Evolutionary conservation across 1,140 invertebrate species (phyloP).

Genomic region (Cotesia chilonis): DNA sequence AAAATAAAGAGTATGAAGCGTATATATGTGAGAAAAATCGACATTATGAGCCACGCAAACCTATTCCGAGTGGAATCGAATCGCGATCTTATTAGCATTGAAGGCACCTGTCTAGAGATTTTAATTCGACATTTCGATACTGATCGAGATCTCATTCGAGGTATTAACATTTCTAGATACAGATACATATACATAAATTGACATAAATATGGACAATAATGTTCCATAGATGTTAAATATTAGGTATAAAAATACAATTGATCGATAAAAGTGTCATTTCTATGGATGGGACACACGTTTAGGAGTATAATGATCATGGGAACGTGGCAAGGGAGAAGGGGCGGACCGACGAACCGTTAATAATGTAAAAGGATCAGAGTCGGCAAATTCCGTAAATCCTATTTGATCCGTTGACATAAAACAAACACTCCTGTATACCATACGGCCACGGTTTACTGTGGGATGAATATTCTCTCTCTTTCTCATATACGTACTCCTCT

Average conservation of each 20-base stretch:
- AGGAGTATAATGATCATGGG: slow-evolving; percentile 19
- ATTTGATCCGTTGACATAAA: slow-evolving; percentile 58
- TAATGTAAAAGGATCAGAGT: slow-evolving; percentile 38
- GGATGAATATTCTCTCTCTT: slow-evolving; percentile 33
- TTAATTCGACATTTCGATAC: slow-evolving; percentile 8
- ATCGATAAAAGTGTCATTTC: slow-evolving; percentile 21
- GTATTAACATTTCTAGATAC: neutral
- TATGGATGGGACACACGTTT: slow-evolving; percentile 16
- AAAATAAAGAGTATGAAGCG: no score
- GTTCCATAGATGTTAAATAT: neutral
- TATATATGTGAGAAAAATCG: slow-evolving; percentile 10
- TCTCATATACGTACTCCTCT: neutral
- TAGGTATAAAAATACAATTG: neutral
- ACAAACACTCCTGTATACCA: slow-evolving; percentile 53
- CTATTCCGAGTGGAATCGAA: neutral
- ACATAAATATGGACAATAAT: neutral
- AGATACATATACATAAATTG: neutral
- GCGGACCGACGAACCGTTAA: slow-evolving; percentile 39
- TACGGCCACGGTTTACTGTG: slow-evolving; percentile 45
- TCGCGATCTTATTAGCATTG: slow-evolving; percentile 3
- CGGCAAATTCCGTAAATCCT: slow-evolving; percentile 55
- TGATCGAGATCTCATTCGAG: neutral
- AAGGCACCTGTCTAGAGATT: slow-evolving; percentile 1
- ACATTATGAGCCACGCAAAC: slow-evolving; percentile 13
- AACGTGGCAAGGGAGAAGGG: slow-evolving; percentile 34